Evolutionary conservation across 2,113 vertebrate genomes (phyloP).

Genomic region (Amblyopsis rosae): DNA sequence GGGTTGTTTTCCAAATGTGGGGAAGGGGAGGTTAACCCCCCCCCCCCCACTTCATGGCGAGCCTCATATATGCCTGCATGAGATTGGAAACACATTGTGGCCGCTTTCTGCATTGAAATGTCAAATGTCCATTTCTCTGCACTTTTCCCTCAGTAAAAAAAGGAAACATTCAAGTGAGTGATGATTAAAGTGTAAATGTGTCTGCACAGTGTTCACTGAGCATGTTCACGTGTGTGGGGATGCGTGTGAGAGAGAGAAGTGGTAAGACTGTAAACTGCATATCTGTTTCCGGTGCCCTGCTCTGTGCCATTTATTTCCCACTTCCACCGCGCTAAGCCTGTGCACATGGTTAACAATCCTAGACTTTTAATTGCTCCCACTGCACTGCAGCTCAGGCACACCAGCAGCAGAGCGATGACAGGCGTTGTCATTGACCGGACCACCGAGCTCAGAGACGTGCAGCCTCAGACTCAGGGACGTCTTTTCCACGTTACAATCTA

Average conservation of each 20-base stretch:
- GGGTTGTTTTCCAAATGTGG: conserved; percentile 65
- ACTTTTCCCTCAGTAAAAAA: background rate
- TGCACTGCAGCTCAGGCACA: conserved; percentile 55
- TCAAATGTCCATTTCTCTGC: conserved; percentile 36
- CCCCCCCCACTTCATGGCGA: conserved; percentile 16
- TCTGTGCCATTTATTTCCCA: conserved; percentile 42
- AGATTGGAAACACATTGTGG: conserved; percentile 77
- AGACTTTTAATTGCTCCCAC: conserved; percentile 79
- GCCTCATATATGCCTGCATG: conserved; percentile 47
- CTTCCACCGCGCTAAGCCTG: conserved; percentile 45
- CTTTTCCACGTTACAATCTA: conserved; percentile 9
- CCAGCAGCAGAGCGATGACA: conserved; percentile 65
- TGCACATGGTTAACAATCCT: conserved; percentile 62
- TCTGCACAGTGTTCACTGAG: background rate
- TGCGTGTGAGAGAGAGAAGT: background rate
- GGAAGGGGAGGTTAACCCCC: conserved; percentile 10
- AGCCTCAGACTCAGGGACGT: conserved; percentile 6
- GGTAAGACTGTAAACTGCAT: conserved; percentile 24
- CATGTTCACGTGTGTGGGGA: background rate
- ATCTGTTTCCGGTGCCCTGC: conserved; percentile 30
- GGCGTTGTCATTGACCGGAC: conserved; percentile 58
- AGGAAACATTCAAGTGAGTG: background rate
- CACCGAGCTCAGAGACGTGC: conserved; percentile 18
- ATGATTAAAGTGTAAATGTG: background rate
- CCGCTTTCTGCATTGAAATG: conserved; percentile 42